Evolutionary conservation across 2,113 vertebrate genomes (phyloP).

Genomic region (Strix aluco): DNA sequence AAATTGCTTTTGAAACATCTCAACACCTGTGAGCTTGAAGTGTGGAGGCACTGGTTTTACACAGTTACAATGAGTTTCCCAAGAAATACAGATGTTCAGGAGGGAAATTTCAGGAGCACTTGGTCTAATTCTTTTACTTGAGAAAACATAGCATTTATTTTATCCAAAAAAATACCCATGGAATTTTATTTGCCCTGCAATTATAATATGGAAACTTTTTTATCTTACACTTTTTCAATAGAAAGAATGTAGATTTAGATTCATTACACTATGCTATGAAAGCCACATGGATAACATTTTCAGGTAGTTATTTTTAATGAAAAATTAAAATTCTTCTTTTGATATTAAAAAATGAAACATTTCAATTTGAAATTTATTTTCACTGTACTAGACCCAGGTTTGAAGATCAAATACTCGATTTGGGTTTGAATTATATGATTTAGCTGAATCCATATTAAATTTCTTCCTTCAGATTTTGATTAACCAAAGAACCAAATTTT

Average conservation of each 20-base stretch:
- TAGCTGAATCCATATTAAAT: not conserved
- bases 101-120: not conserved
- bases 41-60: not conserved
- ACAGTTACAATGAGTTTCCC: not conserved
- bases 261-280: not conserved
- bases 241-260: not conserved
- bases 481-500: not conserved
- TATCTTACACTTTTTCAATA: not conserved
- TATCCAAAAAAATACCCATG: not conserved
- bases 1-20: not conserved
- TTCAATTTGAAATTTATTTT: not conserved
- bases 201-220: not conserved
- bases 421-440: not conserved
- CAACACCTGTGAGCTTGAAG: fast-evolving
- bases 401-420: not conserved
- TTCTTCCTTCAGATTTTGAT: not conserved
- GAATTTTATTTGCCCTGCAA: not conserved
- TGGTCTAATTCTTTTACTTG: not conserved
- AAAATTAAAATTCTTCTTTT: not conserved
- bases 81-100: not conserved
- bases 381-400: not conserved
- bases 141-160: not conserved
- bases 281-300: not conserved
- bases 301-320: not conserved
- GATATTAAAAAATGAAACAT: not conserved